A percentile compares a stretch with the other conserved stretches of the same genome.
phyloP scores from a whole-genome alignment of 2,113 vertebrate genomes.

The Glareola pratincola region DNA sequence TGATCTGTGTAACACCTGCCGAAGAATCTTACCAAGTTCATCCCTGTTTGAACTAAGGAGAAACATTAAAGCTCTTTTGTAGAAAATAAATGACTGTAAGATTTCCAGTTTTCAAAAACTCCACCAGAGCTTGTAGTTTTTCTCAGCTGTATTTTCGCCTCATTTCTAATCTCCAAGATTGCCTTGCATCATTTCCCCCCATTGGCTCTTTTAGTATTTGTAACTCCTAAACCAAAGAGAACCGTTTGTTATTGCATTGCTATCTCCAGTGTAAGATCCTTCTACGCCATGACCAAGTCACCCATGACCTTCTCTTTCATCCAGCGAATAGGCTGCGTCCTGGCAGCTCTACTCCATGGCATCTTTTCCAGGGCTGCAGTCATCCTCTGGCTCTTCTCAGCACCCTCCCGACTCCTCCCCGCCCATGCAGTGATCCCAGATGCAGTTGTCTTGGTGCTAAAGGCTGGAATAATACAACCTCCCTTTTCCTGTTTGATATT shows the following conservation, averaged over 20 bases:
- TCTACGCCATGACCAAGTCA: neutral
- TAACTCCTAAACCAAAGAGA: neutral
- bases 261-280: neutral
- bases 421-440: neutral
- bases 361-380: constrained; percentile 13
- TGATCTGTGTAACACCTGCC: neutral
- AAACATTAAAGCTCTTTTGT: neutral
- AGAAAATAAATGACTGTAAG: neutral
- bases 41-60: neutral
- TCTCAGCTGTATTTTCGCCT: neutral
- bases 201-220: neutral
- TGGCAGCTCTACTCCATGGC: neutral
- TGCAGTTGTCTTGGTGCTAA: neutral
- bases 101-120: neutral
- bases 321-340: neutral
- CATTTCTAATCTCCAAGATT: neutral
- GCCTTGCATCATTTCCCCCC: neutral
- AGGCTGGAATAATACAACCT: constrained; percentile 2
- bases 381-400: constrained; percentile 9
- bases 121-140: neutral
- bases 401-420: neutral
- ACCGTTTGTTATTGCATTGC: neutral
- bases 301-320: neutral
- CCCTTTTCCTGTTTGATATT: neutral
- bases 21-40: neutral